Evolutionary conservation across 2,113 vertebrate genomes (phyloP).

Genomic region (Boleophthalmus pectinirostris): DNA sequence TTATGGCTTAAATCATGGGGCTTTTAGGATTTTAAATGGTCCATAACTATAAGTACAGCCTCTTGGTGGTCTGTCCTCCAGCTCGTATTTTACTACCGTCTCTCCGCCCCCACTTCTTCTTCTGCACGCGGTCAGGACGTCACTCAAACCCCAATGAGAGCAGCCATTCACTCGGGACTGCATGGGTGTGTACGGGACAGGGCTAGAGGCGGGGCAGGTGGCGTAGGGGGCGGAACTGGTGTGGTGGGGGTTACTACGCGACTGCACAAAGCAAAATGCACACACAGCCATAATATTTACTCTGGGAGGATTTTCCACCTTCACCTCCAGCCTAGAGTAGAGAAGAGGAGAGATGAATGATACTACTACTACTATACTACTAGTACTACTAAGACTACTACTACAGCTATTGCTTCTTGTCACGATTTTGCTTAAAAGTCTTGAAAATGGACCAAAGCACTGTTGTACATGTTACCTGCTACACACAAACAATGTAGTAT

Average conservation of each 20-base stretch:
- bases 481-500: no score
- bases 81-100: conserved; percentile 55
- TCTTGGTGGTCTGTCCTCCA: conserved; percentile 56
- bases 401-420: neutral
- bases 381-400: neutral
- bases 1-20: conserved; percentile 1
- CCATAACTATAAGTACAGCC: conserved; percentile 16
- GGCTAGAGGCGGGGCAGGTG: conserved; percentile 58
- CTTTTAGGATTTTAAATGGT: conserved; percentile 9
- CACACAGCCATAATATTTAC: conserved; percentile 79
- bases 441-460: neutral
- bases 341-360: conserved; percentile 13
- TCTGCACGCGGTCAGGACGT: conserved; percentile 44
- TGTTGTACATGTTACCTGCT: no score
- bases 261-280: conserved; percentile 74
- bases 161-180: conserved; percentile 68
- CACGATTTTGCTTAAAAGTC: neutral
- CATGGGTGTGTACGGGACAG: conserved; percentile 27
- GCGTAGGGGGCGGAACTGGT: conserved; percentile 23
- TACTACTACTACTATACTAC: neutral
- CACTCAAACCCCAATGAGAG: conserved; percentile 72
- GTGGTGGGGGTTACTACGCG: conserved; percentile 74
- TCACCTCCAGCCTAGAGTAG: conserved; percentile 57
- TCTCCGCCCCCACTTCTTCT: conserved; percentile 17
- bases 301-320: conserved; percentile 74